These are phyloP conservation scores for Columba janthina DNA, from an alignment of 2,113 vertebrate genomes.

Conservation along the genomic window DNA sequence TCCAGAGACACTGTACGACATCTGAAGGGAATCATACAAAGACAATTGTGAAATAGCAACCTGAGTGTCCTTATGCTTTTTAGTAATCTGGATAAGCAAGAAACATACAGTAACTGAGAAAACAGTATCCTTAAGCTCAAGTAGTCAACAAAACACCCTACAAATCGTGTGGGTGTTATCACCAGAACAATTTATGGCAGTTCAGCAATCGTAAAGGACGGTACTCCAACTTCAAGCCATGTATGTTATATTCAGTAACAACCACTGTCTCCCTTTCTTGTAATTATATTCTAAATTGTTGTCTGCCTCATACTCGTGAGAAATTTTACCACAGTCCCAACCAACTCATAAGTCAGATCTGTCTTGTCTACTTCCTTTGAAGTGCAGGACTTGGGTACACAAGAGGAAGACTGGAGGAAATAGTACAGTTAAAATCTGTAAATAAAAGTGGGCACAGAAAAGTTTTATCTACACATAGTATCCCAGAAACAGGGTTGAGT, in stretches of 20 bases:
- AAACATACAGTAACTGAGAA: background rate
- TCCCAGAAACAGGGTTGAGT: background rate
- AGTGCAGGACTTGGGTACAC: background rate
- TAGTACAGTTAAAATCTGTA: background rate
- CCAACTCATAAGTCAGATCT: background rate
- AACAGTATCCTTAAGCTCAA: background rate
- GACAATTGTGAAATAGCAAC: background rate
- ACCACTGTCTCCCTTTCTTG: background rate
- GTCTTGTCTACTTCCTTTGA: background rate
- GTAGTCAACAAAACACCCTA: background rate
- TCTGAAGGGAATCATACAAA: constrained; percentile 65
- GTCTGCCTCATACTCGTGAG: background rate
- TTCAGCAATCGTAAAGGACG: background rate
- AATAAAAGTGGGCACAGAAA: background rate
- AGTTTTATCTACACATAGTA: background rate
- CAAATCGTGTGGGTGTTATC: background rate
- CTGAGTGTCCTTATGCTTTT: background rate
- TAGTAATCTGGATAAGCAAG: background rate
- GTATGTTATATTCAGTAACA: background rate
- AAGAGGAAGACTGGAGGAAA: background rate
- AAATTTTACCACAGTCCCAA: background rate
- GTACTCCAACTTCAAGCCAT: background rate
- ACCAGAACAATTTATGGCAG: background rate
- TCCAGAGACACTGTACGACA: constrained; percentile 94
- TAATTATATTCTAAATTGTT: background rate